A percentile compares a stretch with the other conserved stretches of the same genome.
Evolutionary conservation across 1,140 invertebrate genomes (phyloP).

Genomic region (Drosophila chauvacae): DNA sequence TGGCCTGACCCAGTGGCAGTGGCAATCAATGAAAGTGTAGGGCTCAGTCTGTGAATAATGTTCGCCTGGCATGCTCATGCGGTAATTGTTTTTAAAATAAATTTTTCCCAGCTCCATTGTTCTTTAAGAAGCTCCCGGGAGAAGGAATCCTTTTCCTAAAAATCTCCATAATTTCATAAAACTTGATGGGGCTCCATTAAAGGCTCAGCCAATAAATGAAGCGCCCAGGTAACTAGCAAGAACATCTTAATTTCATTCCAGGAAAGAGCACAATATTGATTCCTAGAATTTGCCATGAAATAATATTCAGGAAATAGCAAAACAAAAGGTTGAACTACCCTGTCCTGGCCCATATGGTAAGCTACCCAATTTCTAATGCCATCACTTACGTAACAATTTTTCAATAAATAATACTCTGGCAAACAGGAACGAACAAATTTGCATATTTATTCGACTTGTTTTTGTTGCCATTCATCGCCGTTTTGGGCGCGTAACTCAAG

Average conservation of each 20-base stretch:
- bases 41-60: constrained; percentile 8
- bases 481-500: constrained; percentile 71
- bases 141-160: background rate
- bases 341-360: constrained; percentile 1
- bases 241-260: constrained; percentile 3
- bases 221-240: background rate
- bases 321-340: background rate
- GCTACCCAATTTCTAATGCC: constrained; percentile 1
- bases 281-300: constrained; percentile 10
- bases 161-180: constrained; percentile 1
- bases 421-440: constrained; percentile 55
- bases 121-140: background rate
- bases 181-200: background rate
- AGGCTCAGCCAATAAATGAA: background rate
- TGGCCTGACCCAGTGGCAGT: background rate
- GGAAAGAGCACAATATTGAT: constrained; percentile 11
- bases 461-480: constrained; percentile 52
- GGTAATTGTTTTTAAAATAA: constrained; percentile 29
- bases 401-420: constrained; percentile 56
- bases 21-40: constrained; percentile 53
- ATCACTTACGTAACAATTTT: constrained; percentile 57
- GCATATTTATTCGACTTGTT: constrained; percentile 78
- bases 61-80: background rate
- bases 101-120: background rate
- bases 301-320: background rate